Conservation (phyloP, 2,113 vertebrate genomes). For the Puffinus mauretanicus region DNA sequence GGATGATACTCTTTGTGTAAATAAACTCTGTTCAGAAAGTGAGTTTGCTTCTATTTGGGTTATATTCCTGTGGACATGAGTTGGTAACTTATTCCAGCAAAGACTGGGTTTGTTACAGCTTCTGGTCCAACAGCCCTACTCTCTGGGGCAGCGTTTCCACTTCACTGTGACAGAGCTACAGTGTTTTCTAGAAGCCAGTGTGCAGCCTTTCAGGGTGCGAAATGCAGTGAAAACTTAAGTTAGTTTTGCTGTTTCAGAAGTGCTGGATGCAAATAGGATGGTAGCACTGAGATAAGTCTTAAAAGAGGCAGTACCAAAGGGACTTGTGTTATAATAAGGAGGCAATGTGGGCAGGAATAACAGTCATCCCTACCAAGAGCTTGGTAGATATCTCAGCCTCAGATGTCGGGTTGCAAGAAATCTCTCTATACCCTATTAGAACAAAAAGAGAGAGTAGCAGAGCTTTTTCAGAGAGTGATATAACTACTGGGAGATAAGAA, state of each 20-base stretch:
- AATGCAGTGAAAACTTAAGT: background rate
- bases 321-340: background rate
- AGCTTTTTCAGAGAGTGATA: background rate
- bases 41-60: background rate
- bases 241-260: background rate
- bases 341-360: background rate
- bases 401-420: background rate
- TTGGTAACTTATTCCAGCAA: background rate
- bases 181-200: background rate
- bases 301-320: background rate
- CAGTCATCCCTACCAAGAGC: background rate
- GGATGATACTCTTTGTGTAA: background rate
- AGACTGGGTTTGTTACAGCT: background rate
- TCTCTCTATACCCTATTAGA: background rate
- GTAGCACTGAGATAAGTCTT: background rate
- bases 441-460: background rate
- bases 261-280: background rate
- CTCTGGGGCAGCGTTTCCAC: background rate
- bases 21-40: constrained; percentile 31
- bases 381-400: background rate
- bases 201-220: rapidly evolving
- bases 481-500: background rate
- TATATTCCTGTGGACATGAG: background rate
- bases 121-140: background rate
- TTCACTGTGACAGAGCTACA: background rate